These are phyloP conservation scores for Amphiura filiformis DNA, from an alignment of 35 echinoderm and acorn worm species.

Conservation along the genomic window DNA sequence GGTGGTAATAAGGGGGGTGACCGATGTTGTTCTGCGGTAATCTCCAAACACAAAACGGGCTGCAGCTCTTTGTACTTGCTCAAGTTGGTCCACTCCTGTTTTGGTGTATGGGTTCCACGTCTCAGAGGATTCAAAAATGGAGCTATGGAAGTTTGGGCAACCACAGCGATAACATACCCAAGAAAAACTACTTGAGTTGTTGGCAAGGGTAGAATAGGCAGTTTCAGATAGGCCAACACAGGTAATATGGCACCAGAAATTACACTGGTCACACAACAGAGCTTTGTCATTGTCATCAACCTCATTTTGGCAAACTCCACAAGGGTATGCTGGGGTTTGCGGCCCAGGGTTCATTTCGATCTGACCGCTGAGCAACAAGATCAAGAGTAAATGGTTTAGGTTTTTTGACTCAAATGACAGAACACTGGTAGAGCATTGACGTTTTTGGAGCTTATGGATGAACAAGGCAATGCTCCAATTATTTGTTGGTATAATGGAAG, in stretches of 20 bases:
- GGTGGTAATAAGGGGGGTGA: no score
- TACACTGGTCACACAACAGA: not conserved
- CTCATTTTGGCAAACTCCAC: not conserved
- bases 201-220: not conserved
- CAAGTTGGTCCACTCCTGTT: no score
- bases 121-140: no score
- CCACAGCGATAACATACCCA: not conserved
- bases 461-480: not conserved
- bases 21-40: no score
- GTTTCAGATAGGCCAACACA: not conserved
- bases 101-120: no score
- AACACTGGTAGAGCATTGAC: not conserved
- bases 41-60: no score
- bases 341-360: not conserved
- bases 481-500: no score
- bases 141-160: not conserved
- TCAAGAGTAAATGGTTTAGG: not conserved
- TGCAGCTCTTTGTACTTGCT: no score
- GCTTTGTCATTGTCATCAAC: not conserved
- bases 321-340: not conserved
- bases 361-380: not conserved
- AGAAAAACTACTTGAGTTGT: not conserved
- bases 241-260: not conserved
- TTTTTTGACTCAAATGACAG: not conserved
- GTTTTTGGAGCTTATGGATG: not conserved